These are phyloP conservation scores for Aromia moschata DNA, from an alignment of 2,888 invertebrate genomes.

Conservation along the genomic window DNA sequence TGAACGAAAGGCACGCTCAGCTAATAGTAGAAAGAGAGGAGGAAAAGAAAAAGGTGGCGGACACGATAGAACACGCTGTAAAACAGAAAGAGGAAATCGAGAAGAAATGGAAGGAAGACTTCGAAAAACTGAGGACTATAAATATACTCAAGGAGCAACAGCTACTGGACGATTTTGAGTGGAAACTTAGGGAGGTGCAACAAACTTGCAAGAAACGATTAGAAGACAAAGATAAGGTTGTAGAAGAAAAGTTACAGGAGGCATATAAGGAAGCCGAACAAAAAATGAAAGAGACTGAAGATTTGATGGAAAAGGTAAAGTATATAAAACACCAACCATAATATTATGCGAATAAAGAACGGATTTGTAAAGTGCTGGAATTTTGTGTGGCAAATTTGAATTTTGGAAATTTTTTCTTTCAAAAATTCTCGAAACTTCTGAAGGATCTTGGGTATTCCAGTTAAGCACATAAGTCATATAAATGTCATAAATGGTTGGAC, in stretches of 20 bases:
- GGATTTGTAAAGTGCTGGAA: too few relatives aligned
- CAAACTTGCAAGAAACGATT: constrained; percentile 72
- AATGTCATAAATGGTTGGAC: too few relatives aligned
- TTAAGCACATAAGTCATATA: too few relatives aligned
- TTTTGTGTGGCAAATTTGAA: too few relatives aligned
- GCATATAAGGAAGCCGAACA: constrained; percentile 59
- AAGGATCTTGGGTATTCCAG: too few relatives aligned
- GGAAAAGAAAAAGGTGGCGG: constrained; percentile 66
- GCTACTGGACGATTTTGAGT: constrained; percentile 82
- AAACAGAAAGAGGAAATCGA: constrained; percentile 69
- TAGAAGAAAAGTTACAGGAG: constrained; percentile 66
- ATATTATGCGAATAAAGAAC: too few relatives aligned
- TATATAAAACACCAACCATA: too few relatives aligned
- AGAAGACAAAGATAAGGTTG: constrained; percentile 70
- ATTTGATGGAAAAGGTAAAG: constrained; percentile 58
- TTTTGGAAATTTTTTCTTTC: too few relatives aligned
- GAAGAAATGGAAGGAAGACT: constrained; percentile 72
- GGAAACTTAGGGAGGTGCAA: constrained; percentile 83
- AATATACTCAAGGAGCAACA: constrained; percentile 77
- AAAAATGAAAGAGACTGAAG: constrained; percentile 59
- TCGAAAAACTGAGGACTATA: constrained; percentile 73
- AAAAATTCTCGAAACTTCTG: too few relatives aligned
- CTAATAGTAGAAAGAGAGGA: constrained; percentile 60
- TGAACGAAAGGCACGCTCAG: constrained; percentile 58
- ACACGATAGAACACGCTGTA: constrained; percentile 70